These are phyloP conservation scores for Halcyon leucocephala DNA, from an alignment of 2,797 vertebrate species.

Conservation along the genomic window DNA sequence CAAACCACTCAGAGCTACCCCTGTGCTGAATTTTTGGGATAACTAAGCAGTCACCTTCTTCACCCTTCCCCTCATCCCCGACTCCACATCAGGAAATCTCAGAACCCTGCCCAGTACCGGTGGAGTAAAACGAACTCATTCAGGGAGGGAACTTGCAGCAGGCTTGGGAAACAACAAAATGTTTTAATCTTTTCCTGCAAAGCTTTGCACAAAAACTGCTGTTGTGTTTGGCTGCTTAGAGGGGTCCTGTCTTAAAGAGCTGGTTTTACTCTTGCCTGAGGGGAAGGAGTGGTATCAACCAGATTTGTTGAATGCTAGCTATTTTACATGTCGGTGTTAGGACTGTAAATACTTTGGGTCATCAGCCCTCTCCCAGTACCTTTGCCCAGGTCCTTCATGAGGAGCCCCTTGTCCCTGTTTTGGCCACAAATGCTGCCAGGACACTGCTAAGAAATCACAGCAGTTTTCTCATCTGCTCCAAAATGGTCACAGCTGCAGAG, in stretches of 20 bases:
- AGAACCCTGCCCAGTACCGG: neutral
- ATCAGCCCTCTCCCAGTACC: neutral
- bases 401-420: neutral
- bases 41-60: neutral
- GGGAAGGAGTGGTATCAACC: slow-evolving; percentile 41
- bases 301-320: slow-evolving; percentile 47
- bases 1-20: neutral
- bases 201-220: slow-evolving; percentile 21
- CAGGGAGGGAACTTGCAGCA: neutral
- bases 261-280: slow-evolving; percentile 52
- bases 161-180: slow-evolving; percentile 15
- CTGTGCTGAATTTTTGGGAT: neutral
- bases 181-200: slow-evolving; percentile 52
- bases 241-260: slow-evolving; percentile 4
- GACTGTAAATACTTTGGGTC: slow-evolving; percentile 17
- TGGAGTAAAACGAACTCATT: fast-evolving
- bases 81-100: neutral
- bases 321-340: neutral
- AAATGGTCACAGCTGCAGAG: neutral
- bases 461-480: neutral
- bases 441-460: neutral
- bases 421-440: neutral
- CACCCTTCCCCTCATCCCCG: neutral
- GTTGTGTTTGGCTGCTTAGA: slow-evolving; percentile 38
- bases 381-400: neutral